A percentile compares a stretch with the other conserved stretches of the same genome.
Conservation (phyloP, 2,113 vertebrate species). For the Miniopterus natalensis region DNA sequence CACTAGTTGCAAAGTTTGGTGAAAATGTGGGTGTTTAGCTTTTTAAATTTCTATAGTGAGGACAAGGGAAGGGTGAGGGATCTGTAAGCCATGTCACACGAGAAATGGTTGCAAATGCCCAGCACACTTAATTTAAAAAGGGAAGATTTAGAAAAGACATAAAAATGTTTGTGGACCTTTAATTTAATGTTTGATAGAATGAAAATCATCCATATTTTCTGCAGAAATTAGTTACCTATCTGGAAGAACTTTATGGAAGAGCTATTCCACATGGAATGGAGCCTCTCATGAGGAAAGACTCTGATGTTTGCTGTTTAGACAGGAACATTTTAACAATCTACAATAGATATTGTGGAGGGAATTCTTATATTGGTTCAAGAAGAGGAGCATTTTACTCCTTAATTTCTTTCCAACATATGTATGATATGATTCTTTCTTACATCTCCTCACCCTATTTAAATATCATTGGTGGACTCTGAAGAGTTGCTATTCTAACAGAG, state of each 20-base stretch:
- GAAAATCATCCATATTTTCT: not conserved
- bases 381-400: not conserved
- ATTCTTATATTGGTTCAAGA: constrained; percentile 29
- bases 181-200: constrained; percentile 18
- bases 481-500: not conserved
- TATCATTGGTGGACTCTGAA: not conserved
- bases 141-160: not conserved
- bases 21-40: not conserved
- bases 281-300: not conserved
- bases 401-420: not conserved
- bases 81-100: not conserved
- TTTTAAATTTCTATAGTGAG: not conserved
- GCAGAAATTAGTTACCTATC: not conserved
- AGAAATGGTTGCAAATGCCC: not conserved
- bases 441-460: not conserved
- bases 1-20: not conserved
- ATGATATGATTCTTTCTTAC: not conserved
- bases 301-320: not conserved
- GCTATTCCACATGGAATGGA: not conserved
- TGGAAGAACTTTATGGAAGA: not conserved
- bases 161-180: not conserved
- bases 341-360: not conserved
- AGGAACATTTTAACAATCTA: not conserved
- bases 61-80: not conserved
- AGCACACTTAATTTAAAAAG: not conserved